Evolutionary conservation across 2,888 invertebrate species (phyloP), one percentile per base, ranked within the genome.

Genomic region (Chrysotoxum bicinctum): DNA sequence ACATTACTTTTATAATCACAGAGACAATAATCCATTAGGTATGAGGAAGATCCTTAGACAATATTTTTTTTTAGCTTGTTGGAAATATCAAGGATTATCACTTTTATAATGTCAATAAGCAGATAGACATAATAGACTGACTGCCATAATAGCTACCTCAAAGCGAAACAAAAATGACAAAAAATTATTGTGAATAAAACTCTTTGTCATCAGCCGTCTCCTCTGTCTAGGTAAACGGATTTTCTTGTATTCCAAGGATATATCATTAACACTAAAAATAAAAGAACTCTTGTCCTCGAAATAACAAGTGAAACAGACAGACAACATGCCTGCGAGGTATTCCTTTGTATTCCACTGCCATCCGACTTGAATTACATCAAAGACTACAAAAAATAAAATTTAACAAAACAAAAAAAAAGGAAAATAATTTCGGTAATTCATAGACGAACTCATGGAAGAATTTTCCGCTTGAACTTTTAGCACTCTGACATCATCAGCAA

Each of bases 251-350:
- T 85, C 69, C 19, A 73, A 69, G 75, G 72, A 81, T 77, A 76
- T 81, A 81, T 76, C 85, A 85, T 85, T 81, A 85, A 85, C 85
- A 85, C 85, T 76, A 84, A 84, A 84, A 84, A 84, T 75, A 79
- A 84, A 80, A 84, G 48, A 66, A 45, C 3, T 40, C 23, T 56
- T 79, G 74, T 83, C 74, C 83, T 69, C 12, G 14, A 56, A 74
- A 56, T 54, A 75, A 80, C 69, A 75, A 84, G 58, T 58, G 74
- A 84, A 81, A 75, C 81, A 81, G 85, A 85, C 80, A 64, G 21
- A 62, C 50, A 60, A 32, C 75, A 80, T 66, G 48, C 79, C 79
- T 75, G 40, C 64, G n/a, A 70, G 83, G 66, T 66, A 79, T 74
- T 45, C 56, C 83, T 83, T 83, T 83, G 79, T 83, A 35, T 48